Evolutionary conservation across 2,797 vertebrate genomes (phyloP).

Genomic region (Etheostoma perlongum): DNA sequence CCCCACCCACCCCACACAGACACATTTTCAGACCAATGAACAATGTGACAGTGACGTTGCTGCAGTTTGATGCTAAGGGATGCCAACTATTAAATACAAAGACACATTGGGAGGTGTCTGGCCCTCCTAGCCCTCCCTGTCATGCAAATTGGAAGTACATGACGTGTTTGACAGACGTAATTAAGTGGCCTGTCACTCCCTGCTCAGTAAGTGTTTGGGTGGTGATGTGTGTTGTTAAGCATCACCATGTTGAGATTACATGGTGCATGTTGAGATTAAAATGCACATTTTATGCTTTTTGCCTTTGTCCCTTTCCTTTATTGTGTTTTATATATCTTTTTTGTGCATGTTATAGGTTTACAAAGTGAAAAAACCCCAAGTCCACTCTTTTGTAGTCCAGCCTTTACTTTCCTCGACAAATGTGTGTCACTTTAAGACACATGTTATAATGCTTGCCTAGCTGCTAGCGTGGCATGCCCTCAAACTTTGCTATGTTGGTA

Average conservation of each 20-base stretch:
- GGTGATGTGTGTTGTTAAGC: slow-evolving; percentile 20
- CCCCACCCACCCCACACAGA: neutral
- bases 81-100: slow-evolving; percentile 48
- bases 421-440: too few relatives aligned
- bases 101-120: slow-evolving; percentile 14
- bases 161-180: slow-evolving; percentile 53
- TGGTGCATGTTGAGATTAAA: slow-evolving; percentile 9
- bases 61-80: slow-evolving; percentile 14
- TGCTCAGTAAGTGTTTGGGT: slow-evolving; percentile 15
- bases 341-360: too few relatives aligned
- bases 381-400: too few relatives aligned
- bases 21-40: slow-evolving; percentile 41
- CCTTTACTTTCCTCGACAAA: too few relatives aligned
- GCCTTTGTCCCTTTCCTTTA: too few relatives aligned
- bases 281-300: too few relatives aligned
- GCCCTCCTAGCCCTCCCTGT: slow-evolving; percentile 8
- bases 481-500: too few relatives aligned
- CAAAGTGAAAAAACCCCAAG: too few relatives aligned
- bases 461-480: too few relatives aligned
- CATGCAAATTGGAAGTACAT: slow-evolving; percentile 45
- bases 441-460: too few relatives aligned
- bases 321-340: too few relatives aligned
- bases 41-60: slow-evolving; percentile 23
- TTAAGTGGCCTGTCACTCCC: slow-evolving; percentile 42
- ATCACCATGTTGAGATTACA: slow-evolving; percentile 8